phyloP scores from a whole-genome alignment of 2,113 vertebrate genomes.

The Piprites chloris region DNA sequence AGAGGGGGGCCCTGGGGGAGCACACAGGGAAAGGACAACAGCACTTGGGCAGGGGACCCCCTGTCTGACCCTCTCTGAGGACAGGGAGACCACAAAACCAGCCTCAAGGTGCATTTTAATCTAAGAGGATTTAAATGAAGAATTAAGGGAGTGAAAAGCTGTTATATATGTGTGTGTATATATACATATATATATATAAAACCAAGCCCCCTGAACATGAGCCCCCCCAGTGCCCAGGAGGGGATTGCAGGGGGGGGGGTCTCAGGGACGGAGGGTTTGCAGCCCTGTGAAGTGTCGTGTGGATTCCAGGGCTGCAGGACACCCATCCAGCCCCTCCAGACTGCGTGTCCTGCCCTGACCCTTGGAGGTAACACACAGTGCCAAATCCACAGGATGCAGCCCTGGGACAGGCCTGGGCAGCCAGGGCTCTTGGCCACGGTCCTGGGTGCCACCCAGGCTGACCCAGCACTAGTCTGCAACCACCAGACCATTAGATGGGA shows the following conservation, averaged over 20 bases:
- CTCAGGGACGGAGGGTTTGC: not conserved
- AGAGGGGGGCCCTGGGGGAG: not conserved
- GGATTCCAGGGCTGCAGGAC: not conserved
- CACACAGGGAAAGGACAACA: not conserved
- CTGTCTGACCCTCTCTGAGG: not conserved
- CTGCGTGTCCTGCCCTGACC: not conserved
- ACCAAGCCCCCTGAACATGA: not conserved
- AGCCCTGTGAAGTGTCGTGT: rapidly evolving
- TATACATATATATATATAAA: not conserved
- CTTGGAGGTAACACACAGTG: rapidly evolving
- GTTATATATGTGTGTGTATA: no score
- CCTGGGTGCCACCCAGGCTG: not conserved
- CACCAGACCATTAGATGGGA: not conserved
- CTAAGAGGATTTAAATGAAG: no score
- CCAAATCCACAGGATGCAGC: not conserved
- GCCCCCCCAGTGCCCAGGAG: not conserved
- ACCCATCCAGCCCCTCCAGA: not conserved
- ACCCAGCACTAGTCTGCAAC: not conserved
- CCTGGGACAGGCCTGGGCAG: not conserved
- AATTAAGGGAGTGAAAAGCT: not conserved
- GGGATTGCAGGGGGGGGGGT: not conserved
- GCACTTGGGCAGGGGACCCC: not conserved
- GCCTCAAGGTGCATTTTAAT: not conserved
- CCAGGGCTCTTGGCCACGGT: not conserved
- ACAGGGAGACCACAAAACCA: not conserved